phyloP scores from a whole-genome alignment of 2,888 invertebrate species.

The Corythucha ciliata region DNA sequence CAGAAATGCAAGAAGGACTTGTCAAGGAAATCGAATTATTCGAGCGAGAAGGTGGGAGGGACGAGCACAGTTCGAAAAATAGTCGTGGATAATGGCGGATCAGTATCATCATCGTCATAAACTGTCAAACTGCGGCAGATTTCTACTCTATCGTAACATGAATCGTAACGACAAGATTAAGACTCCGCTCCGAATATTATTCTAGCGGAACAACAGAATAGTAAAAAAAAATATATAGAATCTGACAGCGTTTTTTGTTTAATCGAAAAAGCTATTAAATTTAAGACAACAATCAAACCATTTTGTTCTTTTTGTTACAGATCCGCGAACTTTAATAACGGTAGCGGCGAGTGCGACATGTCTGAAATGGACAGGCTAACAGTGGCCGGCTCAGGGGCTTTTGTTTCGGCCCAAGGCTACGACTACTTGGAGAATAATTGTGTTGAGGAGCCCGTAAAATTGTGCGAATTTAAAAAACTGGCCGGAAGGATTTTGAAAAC shows the following conservation, averaged over 20 bases:
- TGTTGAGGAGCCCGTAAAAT: slow-evolving; percentile 85
- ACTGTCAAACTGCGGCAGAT: too few species aligned
- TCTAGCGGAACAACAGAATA: background rate
- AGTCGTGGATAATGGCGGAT: too few species aligned
- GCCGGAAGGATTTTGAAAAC: slow-evolving; percentile 83
- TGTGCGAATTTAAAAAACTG: slow-evolving; percentile 87
- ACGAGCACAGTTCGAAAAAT: too few species aligned
- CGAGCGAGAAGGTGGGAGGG: too few species aligned
- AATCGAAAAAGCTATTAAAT: background rate
- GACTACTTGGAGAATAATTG: slow-evolving; percentile 90
- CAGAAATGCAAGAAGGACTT: too few species aligned
- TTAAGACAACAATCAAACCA: too few species aligned
- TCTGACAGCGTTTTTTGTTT: background rate
- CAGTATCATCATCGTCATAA: too few species aligned
- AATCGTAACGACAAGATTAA: background rate
- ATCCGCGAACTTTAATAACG: slow-evolving; percentile 83
- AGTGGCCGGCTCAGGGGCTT: slow-evolving; percentile 68
- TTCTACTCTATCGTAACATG: too few species aligned
- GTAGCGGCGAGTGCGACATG: slow-evolving; percentile 73
- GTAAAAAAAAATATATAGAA: too few species aligned
- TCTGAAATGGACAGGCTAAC: slow-evolving; percentile 89
- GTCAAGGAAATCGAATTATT: too few species aligned
- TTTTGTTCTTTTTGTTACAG: slow-evolving; percentile 49
- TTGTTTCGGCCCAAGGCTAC: slow-evolving; percentile 50
- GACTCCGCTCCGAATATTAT: background rate